A percentile compares a stretch with the other conserved stretches of the same genome.
phyloP scores from a whole-genome alignment of 1,140 invertebrate species.

The Venturia canescens region DNA sequence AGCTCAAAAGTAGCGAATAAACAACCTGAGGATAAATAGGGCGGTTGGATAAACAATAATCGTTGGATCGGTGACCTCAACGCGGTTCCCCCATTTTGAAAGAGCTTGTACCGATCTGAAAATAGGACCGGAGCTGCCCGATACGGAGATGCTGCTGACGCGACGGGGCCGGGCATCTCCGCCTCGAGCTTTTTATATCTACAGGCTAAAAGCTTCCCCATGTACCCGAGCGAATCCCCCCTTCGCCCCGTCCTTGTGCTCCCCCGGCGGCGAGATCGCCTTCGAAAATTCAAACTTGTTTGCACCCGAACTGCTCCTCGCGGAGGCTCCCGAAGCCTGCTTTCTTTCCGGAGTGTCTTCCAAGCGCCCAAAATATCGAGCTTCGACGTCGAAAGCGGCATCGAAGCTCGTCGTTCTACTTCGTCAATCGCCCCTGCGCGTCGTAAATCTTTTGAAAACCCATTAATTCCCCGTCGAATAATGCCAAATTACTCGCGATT shows the following conservation, averaged over 20 bases:
- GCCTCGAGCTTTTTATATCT: constrained; percentile 59
- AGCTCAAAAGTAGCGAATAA: neutral
- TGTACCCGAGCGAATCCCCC: neutral
- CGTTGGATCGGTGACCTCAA: constrained; percentile 41
- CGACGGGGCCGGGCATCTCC: constrained; percentile 59
- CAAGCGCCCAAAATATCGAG: neutral
- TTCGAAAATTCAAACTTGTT: constrained; percentile 51
- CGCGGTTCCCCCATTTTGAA: constrained; percentile 22
- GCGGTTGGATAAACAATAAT: constrained; percentile 35
- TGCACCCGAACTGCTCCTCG: constrained; percentile 29
- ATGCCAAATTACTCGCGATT: neutral
- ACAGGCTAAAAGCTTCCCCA: constrained; percentile 52
- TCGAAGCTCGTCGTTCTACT: neutral
- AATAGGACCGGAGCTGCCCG: constrained; percentile 71
- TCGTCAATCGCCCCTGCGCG: neutral
- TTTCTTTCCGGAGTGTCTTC: constrained; percentile 41
- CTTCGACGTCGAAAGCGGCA: neutral
- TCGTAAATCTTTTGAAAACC: neutral
- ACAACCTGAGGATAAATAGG: neutral
- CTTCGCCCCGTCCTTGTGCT: constrained; percentile 32
- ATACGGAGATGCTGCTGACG: constrained; percentile 70
- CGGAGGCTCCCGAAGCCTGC: constrained; percentile 42
- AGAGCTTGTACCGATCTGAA: constrained; percentile 70
- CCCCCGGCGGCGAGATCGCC: constrained; percentile 6
- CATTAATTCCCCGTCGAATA: too few relatives aligned